Base-by-base conservation (phyloP, 1,140 invertebrate species). In the Drosophila triauraria region DNA sequence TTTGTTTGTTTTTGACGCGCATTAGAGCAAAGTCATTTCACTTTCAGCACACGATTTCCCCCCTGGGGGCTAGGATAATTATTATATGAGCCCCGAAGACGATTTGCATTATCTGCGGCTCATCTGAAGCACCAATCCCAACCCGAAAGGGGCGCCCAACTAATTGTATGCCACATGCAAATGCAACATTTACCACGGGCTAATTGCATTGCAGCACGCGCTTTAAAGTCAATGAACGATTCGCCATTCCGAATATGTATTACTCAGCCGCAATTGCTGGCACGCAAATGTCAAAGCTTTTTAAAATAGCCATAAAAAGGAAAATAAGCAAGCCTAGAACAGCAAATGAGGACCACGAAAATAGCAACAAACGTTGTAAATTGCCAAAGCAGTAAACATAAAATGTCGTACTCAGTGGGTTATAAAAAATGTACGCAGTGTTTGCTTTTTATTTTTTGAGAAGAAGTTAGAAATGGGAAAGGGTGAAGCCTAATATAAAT, bases 171-270 rank as follows among this genome's bases (percentile, higher is more conserved):
- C 46, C 67, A 83, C 83, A 87, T 87, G 83, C 83, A 84, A 87
- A 70, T 77, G 56, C 72, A 75, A 74, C 84, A 87, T 88, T 87
- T 84, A 77, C 54, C 42, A 57, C 40, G 32, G 43, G 84, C 84
- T 87, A 87, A 87, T 87, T 87, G 84, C 84, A 78, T 75, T 87
- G 79, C 77, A 63, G 58, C 84, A 87, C 84, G 84, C 80, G 84
- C 78, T 87, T 87, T 80, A 88, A 90, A 87, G 84, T 87, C 84
- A 87, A 87, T 90, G 84, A 84, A 84, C 84, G 84, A 70, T 68
- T 83, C 48, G 63, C 48, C 61, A 69, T 76, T 50, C 46, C 32
- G 15, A 20, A 60, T n/a, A 9, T 63, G 27, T 25, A 67, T 63
- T 63, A 62, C 63, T 38, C 27, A 25, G 40, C 23, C 30, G 47